Conservation (phyloP, 2,113 vertebrate species). For the Tursiops truncatus region DNA sequence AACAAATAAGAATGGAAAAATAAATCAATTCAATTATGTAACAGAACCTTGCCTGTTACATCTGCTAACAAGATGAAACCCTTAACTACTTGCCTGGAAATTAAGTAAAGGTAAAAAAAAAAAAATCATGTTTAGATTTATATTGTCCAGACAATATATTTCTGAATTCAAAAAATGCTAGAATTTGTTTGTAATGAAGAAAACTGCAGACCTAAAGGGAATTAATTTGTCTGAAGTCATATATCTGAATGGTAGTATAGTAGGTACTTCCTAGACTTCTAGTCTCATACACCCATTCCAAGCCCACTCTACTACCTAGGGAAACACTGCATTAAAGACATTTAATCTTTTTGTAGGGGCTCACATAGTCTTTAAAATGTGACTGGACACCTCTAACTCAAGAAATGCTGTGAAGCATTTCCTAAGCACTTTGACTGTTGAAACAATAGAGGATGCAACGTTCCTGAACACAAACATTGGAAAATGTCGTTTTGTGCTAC, state of each 20-base stretch:
- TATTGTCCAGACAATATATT: background rate
- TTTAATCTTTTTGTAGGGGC: background rate
- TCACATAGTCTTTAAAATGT: background rate
- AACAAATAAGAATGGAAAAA: background rate
- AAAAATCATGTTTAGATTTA: background rate
- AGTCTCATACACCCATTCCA: background rate
- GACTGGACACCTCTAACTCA: background rate
- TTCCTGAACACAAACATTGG: background rate
- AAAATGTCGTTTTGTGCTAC: background rate
- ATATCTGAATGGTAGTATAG: background rate
- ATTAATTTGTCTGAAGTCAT: background rate
- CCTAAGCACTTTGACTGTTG: background rate
- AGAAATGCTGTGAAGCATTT: background rate
- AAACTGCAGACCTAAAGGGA: background rate
- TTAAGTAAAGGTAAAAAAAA: background rate
- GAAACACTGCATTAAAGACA: background rate
- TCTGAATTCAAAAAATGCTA: background rate
- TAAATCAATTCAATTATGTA: background rate
- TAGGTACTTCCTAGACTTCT: background rate
- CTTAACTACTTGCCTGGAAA: background rate
- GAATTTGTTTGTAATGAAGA: background rate
- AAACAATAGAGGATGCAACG: background rate
- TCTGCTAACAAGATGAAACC: background rate
- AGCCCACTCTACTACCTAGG: background rate
- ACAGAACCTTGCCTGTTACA: background rate